Base-by-base conservation (phyloP, 2,888 invertebrate species). In the Drosophila demipolita region DNA sequence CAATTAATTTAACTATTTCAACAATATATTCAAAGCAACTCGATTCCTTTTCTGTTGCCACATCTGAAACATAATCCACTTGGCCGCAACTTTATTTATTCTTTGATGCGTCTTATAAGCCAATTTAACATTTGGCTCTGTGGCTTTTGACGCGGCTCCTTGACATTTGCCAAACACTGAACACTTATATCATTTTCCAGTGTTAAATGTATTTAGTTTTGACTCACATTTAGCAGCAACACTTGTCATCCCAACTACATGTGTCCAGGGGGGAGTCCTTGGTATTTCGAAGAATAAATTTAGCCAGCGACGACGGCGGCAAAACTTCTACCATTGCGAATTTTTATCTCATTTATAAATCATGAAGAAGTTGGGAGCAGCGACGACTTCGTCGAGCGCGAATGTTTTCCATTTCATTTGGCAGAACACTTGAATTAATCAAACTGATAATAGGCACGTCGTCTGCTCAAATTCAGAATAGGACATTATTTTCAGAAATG, bases 331-430 rank as follows among this genome's bases (percentile, higher is more conserved):
- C 70, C 73, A 82, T 73, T 75, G 84, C 68, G 82, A 78, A 68
- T 67, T 81, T 83, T 87, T 82, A 82, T 87, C 85, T 79, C 76
- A 64, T 80, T 75, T 87, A 85, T 84, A 85, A 83, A 87, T 87
- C 87, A 82, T 69, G 69, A 57, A 38, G 78, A 71, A 83, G 78
- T 87, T 81, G 58, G 32, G 57, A 59, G 26, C 52, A 33, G 15
- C 35, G 26, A 36, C 54, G 11, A 15, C 29, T 11, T 1, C 49
- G 6, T 29, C 26, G n/a, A 48, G 12, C 33, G 58, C 64, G 42
- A 54, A 33, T 49, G 52, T 66, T 59, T 77, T 78, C 63, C 85
- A 66, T 75, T 75, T 82, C 69, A 78, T 81, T 83, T 83, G 78
- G 58, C 84, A 62, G 48, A 32, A 61, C 58, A 54, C 62, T 58